Evolutionary conservation across 1,140 invertebrate genomes (phyloP).

Genomic region (Sarcophaga bullata): DNA sequence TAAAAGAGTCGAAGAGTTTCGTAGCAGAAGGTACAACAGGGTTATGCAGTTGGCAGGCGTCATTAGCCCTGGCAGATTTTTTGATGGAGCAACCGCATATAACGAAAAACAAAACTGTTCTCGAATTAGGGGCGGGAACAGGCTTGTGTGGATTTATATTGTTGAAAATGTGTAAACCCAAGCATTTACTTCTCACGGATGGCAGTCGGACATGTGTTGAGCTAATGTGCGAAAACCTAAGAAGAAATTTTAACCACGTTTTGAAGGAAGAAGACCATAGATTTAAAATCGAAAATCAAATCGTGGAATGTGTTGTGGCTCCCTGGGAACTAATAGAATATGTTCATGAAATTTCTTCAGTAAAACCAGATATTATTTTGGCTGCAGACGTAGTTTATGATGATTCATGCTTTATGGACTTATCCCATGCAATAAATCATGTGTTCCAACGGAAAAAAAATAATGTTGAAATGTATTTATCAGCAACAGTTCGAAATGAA

Average conservation of each 20-base stretch:
- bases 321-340: constrained; percentile 49
- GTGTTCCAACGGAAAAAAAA: constrained; percentile 48
- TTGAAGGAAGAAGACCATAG: background rate
- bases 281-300: background rate
- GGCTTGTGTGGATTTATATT: constrained; percentile 58
- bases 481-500: constrained; percentile 61
- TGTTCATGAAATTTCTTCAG: constrained; percentile 46
- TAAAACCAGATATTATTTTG: constrained; percentile 49
- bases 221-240: constrained; percentile 57
- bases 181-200: constrained; percentile 56
- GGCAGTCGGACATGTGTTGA: constrained; percentile 57
- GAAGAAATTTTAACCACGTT: constrained; percentile 48
- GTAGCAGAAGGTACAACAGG: constrained; percentile 62
- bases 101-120: constrained; percentile 49
- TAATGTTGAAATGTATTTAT: constrained; percentile 52
- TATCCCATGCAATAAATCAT: constrained; percentile 52
- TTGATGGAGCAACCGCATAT: constrained; percentile 50
- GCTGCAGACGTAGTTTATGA: constrained; percentile 63
- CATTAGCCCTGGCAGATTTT: constrained; percentile 57
- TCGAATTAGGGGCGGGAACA: constrained; percentile 60
- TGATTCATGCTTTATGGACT: constrained; percentile 51
- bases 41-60: constrained; percentile 62
- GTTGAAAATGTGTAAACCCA: constrained; percentile 46
- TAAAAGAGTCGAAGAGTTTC: constrained; percentile 60
- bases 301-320: constrained; percentile 40